A percentile compares a stretch with the other conserved stretches of the same genome.
These are phyloP conservation scores for Neotoma lepida DNA, from an alignment of 2,113 vertebrate species.

Conservation along the genomic window DNA sequence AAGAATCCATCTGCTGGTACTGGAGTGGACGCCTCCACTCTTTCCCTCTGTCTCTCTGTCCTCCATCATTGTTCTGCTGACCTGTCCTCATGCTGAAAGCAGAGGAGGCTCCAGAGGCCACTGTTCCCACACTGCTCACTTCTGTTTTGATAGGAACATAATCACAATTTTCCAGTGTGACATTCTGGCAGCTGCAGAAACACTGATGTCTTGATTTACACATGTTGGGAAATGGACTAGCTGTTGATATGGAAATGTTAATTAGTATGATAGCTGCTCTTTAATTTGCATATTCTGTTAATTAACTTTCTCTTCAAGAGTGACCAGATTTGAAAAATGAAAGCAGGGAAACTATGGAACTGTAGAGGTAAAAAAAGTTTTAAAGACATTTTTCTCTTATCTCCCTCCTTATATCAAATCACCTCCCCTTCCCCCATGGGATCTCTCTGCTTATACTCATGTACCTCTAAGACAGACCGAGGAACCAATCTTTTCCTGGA, in stretches of 20 bases:
- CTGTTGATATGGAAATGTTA: slow-evolving; percentile 53
- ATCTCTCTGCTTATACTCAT: neutral
- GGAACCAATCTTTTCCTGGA: neutral
- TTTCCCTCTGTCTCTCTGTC: neutral
- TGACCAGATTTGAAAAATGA: slow-evolving; percentile 51
- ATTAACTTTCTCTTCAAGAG: slow-evolving; percentile 55
- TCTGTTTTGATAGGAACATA: slow-evolving; percentile 45
- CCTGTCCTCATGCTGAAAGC: neutral
- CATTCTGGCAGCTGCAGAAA: neutral
- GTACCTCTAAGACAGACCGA: neutral
- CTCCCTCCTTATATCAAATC: neutral
- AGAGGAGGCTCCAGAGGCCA: neutral
- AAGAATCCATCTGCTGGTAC: neutral
- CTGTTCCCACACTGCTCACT: neutral
- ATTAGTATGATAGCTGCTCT: slow-evolving; percentile 58
- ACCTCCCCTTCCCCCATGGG: neutral
- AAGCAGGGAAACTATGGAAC: neutral
- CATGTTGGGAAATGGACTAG: slow-evolving; percentile 14
- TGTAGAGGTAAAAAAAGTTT: slow-evolving; percentile 22
- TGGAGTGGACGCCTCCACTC: neutral
- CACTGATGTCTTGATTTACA: slow-evolving; percentile 61
- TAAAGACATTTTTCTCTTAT: neutral
- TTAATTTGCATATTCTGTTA: slow-evolving; percentile 69
- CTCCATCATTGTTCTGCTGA: neutral
- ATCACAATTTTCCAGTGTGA: slow-evolving; percentile 50